phyloP scores from a whole-genome alignment of 2,888 invertebrate genomes.

The Fissipunctia ypsillon region DNA sequence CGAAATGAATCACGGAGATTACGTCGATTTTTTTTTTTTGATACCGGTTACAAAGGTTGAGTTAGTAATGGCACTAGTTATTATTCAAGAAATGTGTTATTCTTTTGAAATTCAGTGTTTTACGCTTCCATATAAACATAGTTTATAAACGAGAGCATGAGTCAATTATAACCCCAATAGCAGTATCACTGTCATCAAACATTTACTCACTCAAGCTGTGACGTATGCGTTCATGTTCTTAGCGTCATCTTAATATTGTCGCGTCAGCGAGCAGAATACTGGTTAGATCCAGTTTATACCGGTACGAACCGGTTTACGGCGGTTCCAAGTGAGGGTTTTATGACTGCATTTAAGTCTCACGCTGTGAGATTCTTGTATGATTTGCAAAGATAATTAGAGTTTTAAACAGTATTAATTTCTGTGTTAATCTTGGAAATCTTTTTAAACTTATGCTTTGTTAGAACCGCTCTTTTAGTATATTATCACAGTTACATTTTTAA shows the following conservation, averaged over 20 bases:
- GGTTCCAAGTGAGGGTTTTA: conserved; percentile 59
- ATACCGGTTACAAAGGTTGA: too few relatives aligned
- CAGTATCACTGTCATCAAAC: conserved; percentile 44
- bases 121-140: background rate
- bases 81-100: background rate
- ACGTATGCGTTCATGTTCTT: conserved; percentile 54
- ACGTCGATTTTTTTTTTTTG: background rate
- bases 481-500: background rate
- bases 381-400: conserved; percentile 59
- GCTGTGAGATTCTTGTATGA: conserved; percentile 52
- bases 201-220: conserved; percentile 50
- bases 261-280: conserved; percentile 40
- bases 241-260: conserved; percentile 58
- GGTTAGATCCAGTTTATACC: conserved; percentile 59
- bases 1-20: background rate
- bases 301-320: conserved; percentile 57
- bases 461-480: background rate
- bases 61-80: too few relatives aligned
- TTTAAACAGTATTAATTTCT: conserved; percentile 50
- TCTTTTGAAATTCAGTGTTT: background rate
- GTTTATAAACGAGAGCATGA: background rate
- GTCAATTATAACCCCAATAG: conserved; percentile 6
- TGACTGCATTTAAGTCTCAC: conserved; percentile 50
- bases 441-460: background rate
- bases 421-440: conserved; percentile 29